Percentiles rank a stretch among this genome's conserved stretches.
phyloP scores from a whole-genome alignment of 1,140 invertebrate genomes.

The Pectinophora gossypiella region DNA sequence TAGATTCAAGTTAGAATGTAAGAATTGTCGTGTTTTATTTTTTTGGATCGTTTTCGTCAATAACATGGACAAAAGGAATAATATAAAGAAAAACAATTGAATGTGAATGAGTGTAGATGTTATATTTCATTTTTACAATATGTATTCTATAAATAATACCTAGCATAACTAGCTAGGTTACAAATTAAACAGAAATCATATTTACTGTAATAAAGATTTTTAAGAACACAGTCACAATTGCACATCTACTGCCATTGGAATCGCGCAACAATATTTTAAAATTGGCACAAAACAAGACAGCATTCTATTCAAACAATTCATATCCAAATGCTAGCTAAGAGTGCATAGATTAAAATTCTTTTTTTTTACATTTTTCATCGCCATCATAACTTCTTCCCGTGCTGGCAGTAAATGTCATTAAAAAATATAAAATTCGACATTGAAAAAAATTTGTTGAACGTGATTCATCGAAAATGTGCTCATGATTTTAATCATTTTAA shows the following conservation, averaged over 20 bases:
- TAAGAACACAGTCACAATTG: neutral
- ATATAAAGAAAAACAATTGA: neutral
- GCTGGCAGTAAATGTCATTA: neutral
- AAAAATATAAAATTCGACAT: neutral
- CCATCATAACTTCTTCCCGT: neutral
- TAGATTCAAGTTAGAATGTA: too few relatives aligned
- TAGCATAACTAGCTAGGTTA: neutral
- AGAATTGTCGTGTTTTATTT: too few relatives aligned
- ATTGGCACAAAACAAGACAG: slow-evolving; percentile 38
- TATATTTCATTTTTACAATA: slow-evolving; percentile 5
- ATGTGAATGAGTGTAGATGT: slow-evolving; percentile 4
- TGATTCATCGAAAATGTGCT: neutral
- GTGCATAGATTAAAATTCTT: neutral
- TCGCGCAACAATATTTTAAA: slow-evolving; percentile 12
- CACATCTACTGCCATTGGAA: slow-evolving; percentile 23
- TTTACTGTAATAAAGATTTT: neutral
- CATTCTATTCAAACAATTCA: slow-evolving; percentile 14
- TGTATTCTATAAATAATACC: slow-evolving; percentile 3
- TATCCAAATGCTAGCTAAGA: neutral
- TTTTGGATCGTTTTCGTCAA: too few relatives aligned
- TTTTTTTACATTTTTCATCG: too few relatives aligned
- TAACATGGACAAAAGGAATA: too few relatives aligned
- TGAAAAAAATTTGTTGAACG: neutral
- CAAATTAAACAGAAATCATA: neutral
- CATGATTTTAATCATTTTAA: too few relatives aligned